Evolutionary conservation across 2,888 invertebrate species (phyloP), one percentile per base, ranked within the genome.

Genomic region (Microctonus brassicae): DNA sequence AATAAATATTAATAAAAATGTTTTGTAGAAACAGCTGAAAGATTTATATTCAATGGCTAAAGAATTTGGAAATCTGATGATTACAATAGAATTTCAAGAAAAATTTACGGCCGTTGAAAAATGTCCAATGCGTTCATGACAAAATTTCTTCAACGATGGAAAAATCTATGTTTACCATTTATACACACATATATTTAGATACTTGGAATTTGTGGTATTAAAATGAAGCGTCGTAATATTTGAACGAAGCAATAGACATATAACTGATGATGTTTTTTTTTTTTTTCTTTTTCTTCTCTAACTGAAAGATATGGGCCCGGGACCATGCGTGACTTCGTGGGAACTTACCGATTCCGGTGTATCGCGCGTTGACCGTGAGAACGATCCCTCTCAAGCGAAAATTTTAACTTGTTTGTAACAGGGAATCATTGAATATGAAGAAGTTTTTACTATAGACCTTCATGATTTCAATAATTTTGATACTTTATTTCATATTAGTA

Each of bases 331-430:
- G 76, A 72, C 69, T 73, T 55, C 62, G 73, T 76, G 75, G 75
- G 77, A 77, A 77, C 70, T 63, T 67, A 62, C 69, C 55, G 66
- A 64, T 69, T 60, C 70, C 70, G 42, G 67, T 65, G 71, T 47
- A 47, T 17, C 17, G 47, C 47, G 47, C 47, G 47, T 47, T n/a
- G 47, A 47, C 69, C 76, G 75, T 76, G 77, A 76, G 77, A 77
- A 74, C 68, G 70, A 72, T 72, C 72, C 73, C 70, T 73, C 70
- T 72, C 57, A 72, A 69, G 72, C 73, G 79, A 80, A 79, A 77
- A 77, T 78, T 80, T 80, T 80, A 83, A 85, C 84, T 83, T 83
- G 81, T 76, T 81, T 77, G 79, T 86, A 86, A 81, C 83, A 86
- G 86, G 86, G 80, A 82, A 85, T 76, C 86, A 86, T 80, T 84